Conservation (phyloP, 1,140 invertebrate species). For the Camponotus pennsylvanicus region DNA sequence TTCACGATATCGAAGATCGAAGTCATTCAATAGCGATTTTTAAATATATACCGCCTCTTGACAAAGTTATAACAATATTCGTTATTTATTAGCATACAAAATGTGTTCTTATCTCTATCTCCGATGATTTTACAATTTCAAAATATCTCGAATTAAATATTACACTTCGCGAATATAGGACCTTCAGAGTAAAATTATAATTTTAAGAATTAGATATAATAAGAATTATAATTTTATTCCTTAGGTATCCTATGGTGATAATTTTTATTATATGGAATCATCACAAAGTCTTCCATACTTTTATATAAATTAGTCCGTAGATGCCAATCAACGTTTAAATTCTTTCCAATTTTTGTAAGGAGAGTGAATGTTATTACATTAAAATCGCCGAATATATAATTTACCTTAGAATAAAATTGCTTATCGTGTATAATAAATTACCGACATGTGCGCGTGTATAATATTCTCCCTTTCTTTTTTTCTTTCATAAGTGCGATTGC, state of each 20-base stretch:
- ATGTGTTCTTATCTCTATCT: background rate
- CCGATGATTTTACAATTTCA: constrained; percentile 22
- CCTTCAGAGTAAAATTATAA: background rate
- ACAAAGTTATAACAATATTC: background rate
- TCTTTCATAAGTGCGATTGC: background rate
- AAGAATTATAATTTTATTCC: background rate
- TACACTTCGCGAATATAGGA: background rate
- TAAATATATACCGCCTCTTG: background rate
- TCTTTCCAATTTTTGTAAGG: constrained; percentile 20
- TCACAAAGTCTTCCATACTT: background rate
- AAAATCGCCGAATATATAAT: constrained; percentile 25
- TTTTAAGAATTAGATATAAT: too few relatives aligned
- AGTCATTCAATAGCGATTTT: background rate
- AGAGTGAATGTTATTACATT: constrained; percentile 26
- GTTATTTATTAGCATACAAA: constrained; percentile 8
- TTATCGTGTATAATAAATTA: constrained; percentile 18
- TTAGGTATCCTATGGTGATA: background rate
- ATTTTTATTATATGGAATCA: constrained; percentile 18
- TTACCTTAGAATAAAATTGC: constrained; percentile 25
- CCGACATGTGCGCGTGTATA: constrained; percentile 33
- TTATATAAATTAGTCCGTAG: constrained; percentile 38
- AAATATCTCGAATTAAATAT: background rate
- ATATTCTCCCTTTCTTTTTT: background rate
- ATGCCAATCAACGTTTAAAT: constrained; percentile 42
- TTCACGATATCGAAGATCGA: background rate